Evolutionary conservation across 2,113 vertebrate species (phyloP), one percentile per base, ranked within the genome.

Genomic region (Poeciliopsis retropinna): DNA sequence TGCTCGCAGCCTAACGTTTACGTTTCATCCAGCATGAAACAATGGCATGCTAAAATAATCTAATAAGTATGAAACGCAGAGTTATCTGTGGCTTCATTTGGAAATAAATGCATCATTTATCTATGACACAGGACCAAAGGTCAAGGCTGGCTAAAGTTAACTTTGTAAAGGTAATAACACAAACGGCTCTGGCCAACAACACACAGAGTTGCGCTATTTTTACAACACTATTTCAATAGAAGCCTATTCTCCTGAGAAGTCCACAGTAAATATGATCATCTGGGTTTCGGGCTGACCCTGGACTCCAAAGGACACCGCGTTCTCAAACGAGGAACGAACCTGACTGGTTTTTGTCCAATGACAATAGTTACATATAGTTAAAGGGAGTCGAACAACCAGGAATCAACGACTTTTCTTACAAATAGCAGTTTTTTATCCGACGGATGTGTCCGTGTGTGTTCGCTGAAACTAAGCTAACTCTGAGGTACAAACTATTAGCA

Each of bases 291-390:
- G 14, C 47, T 63, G 15, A 72, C 69, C 75, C 61, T 34, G 1
- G 27, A 15, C 31, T 37, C 54, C 44, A 76, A 57, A 88, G 82
- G 84, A 88, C 82, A 80, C 67, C 0, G 25, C 75, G 87, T 80
- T 62, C 79, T 63, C 19, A 3, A 31, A 29, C 30, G 22, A 25
- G 41, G 39, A 54, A 31, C 27, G 12, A 0, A 28, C 1, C 19
- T 4, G 1, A n/a, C 13, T 0, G 1, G 15, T 15, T 64, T 57
- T 64, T 12, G n/a, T 0, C 1, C 25, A 37, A 19, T 25, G 25
- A 70, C 25, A 70, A 0, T 1, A 13, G 15, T 1, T 27, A 66
- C 28, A 32, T 44, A 41, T 22, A 8, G 25, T 51, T n/a, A 70
- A 5, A 70, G 22, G 0, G 0, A 34, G 39, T 7, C 11, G 64